Conservation (phyloP, 2,888 invertebrate species). For the Hydrotaea diabolus region DNA sequence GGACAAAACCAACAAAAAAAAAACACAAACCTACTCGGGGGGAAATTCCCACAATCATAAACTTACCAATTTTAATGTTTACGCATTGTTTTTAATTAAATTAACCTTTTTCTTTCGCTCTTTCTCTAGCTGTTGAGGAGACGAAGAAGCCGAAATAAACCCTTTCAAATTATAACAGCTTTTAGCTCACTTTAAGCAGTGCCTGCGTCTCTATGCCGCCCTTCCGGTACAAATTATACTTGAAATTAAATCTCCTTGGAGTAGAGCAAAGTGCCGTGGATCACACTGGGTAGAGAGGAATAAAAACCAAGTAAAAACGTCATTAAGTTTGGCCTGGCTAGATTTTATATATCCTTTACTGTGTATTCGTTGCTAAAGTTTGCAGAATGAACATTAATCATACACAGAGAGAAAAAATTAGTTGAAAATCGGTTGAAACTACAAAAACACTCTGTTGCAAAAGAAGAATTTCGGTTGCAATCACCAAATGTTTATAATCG, state of each 20-base stretch:
- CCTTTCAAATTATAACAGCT: constrained; percentile 21
- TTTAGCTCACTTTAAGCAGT: neutral
- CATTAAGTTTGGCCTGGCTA: no score
- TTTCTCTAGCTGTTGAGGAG: neutral
- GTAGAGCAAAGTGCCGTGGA: neutral
- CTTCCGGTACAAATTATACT: constrained; percentile 20
- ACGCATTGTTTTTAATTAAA: constrained; percentile 35
- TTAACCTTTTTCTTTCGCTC: constrained; percentile 21
- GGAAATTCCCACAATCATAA: constrained; percentile 16
- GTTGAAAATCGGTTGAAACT: no score
- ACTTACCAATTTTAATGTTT: constrained; percentile 38
- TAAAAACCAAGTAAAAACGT: no score
- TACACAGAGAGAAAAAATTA: no score
- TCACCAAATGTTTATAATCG: no score
- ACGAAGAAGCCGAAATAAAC: neutral
- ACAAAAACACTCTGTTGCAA: no score
- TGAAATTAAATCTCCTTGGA: constrained; percentile 31
- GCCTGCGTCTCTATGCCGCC: neutral
- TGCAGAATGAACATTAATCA: no score
- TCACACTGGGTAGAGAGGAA: neutral
- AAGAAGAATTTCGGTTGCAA: no score
- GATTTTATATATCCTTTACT: no score
- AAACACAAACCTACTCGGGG: no score
- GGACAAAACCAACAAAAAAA: no score
- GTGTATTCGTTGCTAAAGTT: no score